phyloP scores from a whole-genome alignment of 1,140 invertebrate genomes.

The Brachionus paranguensis region DNA sequence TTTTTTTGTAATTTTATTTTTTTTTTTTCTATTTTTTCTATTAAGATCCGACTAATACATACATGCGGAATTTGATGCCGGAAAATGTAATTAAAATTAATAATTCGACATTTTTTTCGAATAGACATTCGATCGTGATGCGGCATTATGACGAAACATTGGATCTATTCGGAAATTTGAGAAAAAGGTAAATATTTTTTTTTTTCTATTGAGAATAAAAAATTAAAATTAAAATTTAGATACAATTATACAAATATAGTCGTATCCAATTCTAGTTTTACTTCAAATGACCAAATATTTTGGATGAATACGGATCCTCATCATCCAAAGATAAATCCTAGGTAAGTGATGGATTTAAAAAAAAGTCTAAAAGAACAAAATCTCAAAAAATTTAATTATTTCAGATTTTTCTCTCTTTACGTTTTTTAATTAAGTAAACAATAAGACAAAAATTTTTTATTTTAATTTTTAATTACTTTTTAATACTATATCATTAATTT shows the following conservation, averaged over 20 bases:
- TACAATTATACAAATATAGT: conserved; percentile 30
- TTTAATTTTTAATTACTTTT: too few species aligned
- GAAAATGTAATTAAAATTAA: conserved; percentile 26
- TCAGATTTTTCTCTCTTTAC: too few species aligned
- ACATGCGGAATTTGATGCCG: conserved; percentile 3
- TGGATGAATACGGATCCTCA: conserved; percentile 25
- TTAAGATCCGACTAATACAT: neutral
- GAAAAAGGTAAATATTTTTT: neutral
- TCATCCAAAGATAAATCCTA: neutral
- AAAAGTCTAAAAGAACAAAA: too few species aligned
- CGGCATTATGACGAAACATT: neutral
- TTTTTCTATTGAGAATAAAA: neutral
- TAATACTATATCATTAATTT: too few species aligned
- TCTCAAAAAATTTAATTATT: too few species aligned
- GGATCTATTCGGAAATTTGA: conserved; percentile 19
- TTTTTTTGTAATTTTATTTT: too few species aligned
- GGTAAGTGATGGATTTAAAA: neutral
- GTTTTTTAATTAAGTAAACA: too few species aligned
- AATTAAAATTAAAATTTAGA: neutral
- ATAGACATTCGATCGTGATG: conserved; percentile 25
- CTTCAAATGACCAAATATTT: conserved; percentile 35
- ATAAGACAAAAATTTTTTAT: too few species aligned
- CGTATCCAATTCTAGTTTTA: conserved; percentile 21
- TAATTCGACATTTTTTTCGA: conserved; percentile 25
- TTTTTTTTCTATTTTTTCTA: neutral